Conservation (phyloP, 1,140 invertebrate species). For the Limonius californicus region DNA sequence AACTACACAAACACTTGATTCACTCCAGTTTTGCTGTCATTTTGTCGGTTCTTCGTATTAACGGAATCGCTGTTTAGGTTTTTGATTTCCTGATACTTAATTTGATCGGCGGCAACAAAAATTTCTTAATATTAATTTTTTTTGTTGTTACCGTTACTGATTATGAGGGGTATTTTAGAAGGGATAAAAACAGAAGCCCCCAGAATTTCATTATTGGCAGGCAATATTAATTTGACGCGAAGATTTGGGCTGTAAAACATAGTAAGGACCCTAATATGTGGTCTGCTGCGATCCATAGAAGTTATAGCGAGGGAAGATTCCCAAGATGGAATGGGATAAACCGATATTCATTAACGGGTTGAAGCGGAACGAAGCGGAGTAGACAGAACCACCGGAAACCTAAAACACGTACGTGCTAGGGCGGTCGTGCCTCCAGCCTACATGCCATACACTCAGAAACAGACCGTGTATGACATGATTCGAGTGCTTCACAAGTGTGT, state of each 20-base stretch:
- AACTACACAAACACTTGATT: constrained; percentile 40
- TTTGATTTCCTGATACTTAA: not conserved
- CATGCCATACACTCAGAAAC: constrained; percentile 7
- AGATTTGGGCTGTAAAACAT: constrained; percentile 5
- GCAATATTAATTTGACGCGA: not conserved
- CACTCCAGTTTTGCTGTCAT: constrained; percentile 36
- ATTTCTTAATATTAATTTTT: too few species aligned
- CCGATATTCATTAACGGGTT: constrained; percentile 17
- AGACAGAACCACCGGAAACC: constrained; percentile 12
- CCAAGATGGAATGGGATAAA: constrained; percentile 17
- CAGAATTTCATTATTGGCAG: constrained; percentile 3
- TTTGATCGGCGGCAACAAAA: too few species aligned
- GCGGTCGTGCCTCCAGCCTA: constrained; percentile 6
- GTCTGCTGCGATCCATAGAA: constrained; percentile 6
- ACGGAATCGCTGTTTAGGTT: not conserved
- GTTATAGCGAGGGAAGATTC: constrained; percentile 8
- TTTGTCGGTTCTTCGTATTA: constrained; percentile 29
- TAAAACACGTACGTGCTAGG: constrained; percentile 16
- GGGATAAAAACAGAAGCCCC: too few species aligned
- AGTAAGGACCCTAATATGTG: constrained; percentile 11
- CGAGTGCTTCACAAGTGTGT: constrained; percentile 3
- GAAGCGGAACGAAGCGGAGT: constrained; percentile 6
- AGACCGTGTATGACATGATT: constrained; percentile 14
- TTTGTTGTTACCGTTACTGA: too few species aligned
- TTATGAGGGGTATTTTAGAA: too few species aligned